Conservation (phyloP, 2,113 vertebrate genomes). For the Hyperoodon ampullatus region DNA sequence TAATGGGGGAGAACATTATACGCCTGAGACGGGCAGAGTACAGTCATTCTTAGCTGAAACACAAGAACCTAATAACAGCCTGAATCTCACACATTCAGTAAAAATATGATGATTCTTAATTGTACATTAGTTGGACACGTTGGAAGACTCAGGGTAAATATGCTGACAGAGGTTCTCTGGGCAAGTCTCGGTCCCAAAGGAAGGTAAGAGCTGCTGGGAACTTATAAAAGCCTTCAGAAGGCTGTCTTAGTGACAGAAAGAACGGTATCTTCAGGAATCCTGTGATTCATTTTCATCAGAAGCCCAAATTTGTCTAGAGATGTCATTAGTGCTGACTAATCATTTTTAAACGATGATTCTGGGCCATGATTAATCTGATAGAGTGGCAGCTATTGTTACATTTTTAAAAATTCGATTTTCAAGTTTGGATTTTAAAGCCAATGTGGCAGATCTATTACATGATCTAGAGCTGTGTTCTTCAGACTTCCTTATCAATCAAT, state of each 20-base stretch:
- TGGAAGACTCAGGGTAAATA: not conserved
- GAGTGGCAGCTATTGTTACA: not conserved
- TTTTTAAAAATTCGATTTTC: not conserved
- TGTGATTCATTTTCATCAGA: not conserved
- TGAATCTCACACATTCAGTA: not conserved
- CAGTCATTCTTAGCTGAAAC: not conserved
- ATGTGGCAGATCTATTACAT: not conserved
- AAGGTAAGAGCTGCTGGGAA: not conserved
- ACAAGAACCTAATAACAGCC: not conserved
- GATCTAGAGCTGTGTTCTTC: not conserved
- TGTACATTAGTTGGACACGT: not conserved
- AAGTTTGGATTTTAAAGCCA: not conserved
- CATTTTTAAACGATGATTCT: not conserved
- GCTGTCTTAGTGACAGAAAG: not conserved
- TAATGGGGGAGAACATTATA: not conserved
- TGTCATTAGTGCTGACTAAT: not conserved
- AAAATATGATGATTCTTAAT: not conserved
- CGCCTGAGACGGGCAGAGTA: not conserved
- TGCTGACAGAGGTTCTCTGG: not conserved
- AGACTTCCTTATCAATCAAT: not conserved
- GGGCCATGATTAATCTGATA: not conserved
- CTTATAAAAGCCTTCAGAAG: not conserved
- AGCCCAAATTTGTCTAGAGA: not conserved
- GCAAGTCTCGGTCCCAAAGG: not conserved
- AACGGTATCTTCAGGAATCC: not conserved